Evolutionary conservation across 2,797 vertebrate species (phyloP).

Genomic region (Pelodytes ibericus): DNA sequence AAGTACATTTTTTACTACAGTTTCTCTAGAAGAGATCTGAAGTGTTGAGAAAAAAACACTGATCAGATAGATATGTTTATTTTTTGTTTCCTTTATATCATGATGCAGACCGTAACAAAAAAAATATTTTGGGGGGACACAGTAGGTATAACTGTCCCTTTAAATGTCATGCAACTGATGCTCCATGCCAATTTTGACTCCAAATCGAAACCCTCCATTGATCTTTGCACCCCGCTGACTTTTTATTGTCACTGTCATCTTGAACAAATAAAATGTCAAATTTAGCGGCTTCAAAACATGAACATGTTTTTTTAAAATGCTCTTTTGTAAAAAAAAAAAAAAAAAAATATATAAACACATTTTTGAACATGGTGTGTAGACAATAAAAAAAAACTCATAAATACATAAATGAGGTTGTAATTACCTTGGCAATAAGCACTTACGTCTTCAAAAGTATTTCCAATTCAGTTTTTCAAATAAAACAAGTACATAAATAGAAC

Average conservation of each 20-base stretch:
- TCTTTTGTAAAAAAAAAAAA: neutral
- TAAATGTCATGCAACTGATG: neutral
- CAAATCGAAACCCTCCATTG: constrained; percentile 13
- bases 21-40: too few species aligned
- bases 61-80: too few species aligned
- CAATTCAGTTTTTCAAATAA: neutral
- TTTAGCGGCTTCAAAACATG: constrained; percentile 15
- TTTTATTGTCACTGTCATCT: constrained; percentile 10
- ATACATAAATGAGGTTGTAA: constrained; percentile 5
- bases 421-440: neutral
- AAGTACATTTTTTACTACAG: too few species aligned
- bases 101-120: too few species aligned
- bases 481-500: constrained; percentile 1
- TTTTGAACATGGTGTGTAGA: too few species aligned
- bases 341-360: neutral
- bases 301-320: constrained; percentile 1
- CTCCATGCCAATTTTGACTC: neutral
- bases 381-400: too few species aligned
- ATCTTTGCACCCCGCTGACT: neutral
- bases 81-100: too few species aligned
- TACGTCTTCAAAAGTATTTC: neutral
- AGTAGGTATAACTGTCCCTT: too few species aligned
- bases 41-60: too few species aligned
- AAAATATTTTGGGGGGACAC: too few species aligned
- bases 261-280: constrained; percentile 7